Base-by-base conservation (phyloP, 2,888 invertebrate genomes). In the Stenurella melanura region DNA sequence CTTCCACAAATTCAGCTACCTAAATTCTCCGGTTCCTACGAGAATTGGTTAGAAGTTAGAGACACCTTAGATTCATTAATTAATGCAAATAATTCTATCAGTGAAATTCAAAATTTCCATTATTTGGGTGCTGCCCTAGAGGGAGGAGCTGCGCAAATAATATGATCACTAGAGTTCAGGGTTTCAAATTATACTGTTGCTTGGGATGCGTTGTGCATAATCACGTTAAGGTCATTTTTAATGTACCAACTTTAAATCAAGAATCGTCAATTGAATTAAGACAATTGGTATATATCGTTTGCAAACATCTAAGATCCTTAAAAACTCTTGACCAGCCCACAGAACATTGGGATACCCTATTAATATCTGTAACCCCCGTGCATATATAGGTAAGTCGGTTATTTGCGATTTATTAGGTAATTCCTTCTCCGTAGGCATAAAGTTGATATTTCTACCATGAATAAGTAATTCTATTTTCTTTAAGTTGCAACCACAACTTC, bases 21-120 rank as follows among this genome's bases (percentile, higher is more conserved):
- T 0, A 63, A 26, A 7, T 63, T 63, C 11, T 17, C 19, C 10
- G 63, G 63, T 17, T 34, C 30, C 0, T 34, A 63, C n/a, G 26
- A 63, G 1, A 30, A 34, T 34, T 63, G 63, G 63, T 10, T 63
- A 34, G 34, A 63, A n/a, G 1, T 12, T 17, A 63, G 63, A 17
- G n/a, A 63, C 34, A 26, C 63, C 5, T 63, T 63, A 10, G 30
- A 30, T 17, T 26, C 63, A 1, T 17, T 63, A 5, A 34, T 63
- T 2, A 15, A 63, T 30, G 2, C 19, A 26, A 63, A 63, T 63
- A 63, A 15, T 9, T 63, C 63, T 17, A 34, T 63, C 34, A 63
- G 34, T 17, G 63, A 63, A 34, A 63, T 63, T 12, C 63, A 63
- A 30, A 63, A 63, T 34, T 63, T 63, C 11, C 26, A 21, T 21